phyloP scores from a whole-genome alignment of 1,140 invertebrate genomes.

The Drosophila aff. region DNA sequence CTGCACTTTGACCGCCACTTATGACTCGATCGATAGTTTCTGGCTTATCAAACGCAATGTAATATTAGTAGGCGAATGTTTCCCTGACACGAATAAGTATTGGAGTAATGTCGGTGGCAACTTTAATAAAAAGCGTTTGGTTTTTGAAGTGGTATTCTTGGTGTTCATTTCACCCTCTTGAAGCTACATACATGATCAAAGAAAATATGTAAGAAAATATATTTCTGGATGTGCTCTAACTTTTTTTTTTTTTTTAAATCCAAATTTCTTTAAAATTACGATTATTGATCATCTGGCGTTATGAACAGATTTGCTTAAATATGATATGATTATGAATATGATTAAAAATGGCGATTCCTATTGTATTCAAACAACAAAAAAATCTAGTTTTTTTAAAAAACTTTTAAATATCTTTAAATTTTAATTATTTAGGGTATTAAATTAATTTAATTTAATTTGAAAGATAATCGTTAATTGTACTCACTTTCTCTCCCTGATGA shows the following conservation, averaged over 20 bases:
- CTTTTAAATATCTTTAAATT: too few relatives aligned
- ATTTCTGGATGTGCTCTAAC: background rate
- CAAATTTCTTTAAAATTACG: background rate
- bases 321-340: too few relatives aligned
- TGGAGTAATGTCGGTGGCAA: background rate
- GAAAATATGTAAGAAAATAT: too few relatives aligned
- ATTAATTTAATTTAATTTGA: too few relatives aligned
- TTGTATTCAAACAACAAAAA: too few relatives aligned
- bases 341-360: too few relatives aligned
- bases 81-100: conserved; percentile 7
- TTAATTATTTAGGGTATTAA: too few relatives aligned
- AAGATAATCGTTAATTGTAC: conserved; percentile 26
- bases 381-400: too few relatives aligned
- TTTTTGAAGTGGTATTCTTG: background rate
- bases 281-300: background rate
- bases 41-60: conserved; percentile 52
- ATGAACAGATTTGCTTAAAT: too few relatives aligned
- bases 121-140: background rate
- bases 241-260: background rate
- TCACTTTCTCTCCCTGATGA: conserved; percentile 83
- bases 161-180: too few relatives aligned
- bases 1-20: conserved; percentile 55
- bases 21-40: conserved; percentile 13
- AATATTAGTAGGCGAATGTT: conserved; percentile 42
- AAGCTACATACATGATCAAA: background rate